These are phyloP conservation scores for Cavia porcellus DNA, from an alignment of 2,113 vertebrate species.

Conservation along the genomic window DNA sequence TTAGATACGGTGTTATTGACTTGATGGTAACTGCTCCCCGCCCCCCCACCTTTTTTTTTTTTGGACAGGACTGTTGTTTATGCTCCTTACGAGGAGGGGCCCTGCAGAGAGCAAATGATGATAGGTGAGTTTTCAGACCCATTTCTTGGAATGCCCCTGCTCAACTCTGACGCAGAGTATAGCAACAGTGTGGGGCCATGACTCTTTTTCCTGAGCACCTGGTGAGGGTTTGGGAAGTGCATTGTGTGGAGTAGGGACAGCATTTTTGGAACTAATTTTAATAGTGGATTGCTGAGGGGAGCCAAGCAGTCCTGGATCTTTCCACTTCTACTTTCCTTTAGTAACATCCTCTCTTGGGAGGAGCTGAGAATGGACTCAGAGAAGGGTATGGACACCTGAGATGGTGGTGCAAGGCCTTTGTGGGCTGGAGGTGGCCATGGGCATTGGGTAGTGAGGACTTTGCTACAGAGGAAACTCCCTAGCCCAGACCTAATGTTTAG, in stretches of 20 bases:
- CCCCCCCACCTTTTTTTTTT: background rate
- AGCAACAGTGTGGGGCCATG: background rate
- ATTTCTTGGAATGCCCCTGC: background rate
- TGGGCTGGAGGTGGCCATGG: background rate
- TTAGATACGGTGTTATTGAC: background rate
- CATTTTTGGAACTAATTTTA: background rate
- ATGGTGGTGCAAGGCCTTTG: background rate
- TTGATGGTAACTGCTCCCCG: slow-evolving; percentile 40
- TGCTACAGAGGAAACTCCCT: background rate
- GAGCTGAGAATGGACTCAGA: background rate
- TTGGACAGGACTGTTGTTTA: slow-evolving; percentile 95
- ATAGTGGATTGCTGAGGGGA: background rate
- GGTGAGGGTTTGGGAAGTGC: background rate
- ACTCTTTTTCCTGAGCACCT: background rate
- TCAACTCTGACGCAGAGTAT: background rate
- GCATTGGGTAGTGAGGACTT: background rate
- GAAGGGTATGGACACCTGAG: background rate
- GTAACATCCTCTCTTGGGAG: background rate
- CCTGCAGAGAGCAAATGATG: slow-evolving; percentile 96
- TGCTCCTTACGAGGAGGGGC: slow-evolving; percentile 97
- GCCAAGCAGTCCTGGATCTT: background rate
- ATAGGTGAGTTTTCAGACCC: slow-evolving; percentile 92
- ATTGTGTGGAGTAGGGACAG: background rate
- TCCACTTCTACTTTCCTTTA: background rate
- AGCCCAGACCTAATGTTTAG: background rate